Evolutionary conservation across 2,797 vertebrate genomes (phyloP).

Genomic region (Enteromius anoplus): DNA sequence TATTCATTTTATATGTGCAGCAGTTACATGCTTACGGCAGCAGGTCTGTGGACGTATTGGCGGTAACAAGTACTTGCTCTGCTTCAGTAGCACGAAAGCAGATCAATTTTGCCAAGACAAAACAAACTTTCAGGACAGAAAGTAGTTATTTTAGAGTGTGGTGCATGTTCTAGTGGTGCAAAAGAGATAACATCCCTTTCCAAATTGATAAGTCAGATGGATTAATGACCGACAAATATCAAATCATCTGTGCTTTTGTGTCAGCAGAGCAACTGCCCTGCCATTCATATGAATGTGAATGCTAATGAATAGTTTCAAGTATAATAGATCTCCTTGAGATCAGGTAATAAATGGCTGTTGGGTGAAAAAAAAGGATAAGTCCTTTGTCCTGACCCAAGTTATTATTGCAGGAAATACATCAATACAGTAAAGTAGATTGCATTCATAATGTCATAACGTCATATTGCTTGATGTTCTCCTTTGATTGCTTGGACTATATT

Average conservation of each 20-base stretch:
- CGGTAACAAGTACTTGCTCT: background rate
- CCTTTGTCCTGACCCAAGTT: background rate
- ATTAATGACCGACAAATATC: background rate
- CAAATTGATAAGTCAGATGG: background rate
- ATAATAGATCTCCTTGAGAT: background rate
- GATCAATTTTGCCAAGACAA: background rate
- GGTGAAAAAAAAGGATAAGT: background rate
- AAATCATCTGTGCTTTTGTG: background rate
- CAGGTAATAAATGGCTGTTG: background rate
- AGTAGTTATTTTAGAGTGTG: background rate
- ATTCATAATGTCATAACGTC: background rate
- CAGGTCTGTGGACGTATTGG: background rate
- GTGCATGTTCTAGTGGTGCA: background rate
- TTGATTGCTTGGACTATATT: background rate
- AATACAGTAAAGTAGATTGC: background rate
- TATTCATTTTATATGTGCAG: background rate
- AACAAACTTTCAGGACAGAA: background rate
- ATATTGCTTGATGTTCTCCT: slow-evolving; percentile 18
- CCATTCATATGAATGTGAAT: background rate
- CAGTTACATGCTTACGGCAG: background rate
- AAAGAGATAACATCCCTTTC: background rate
- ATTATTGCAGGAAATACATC: background rate
- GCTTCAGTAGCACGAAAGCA: background rate
- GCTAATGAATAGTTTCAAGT: too few species aligned
- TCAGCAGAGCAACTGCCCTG: background rate